Evolutionary conservation across 2,888 invertebrate species (phyloP).

Genomic region (Melitaea athalia): DNA sequence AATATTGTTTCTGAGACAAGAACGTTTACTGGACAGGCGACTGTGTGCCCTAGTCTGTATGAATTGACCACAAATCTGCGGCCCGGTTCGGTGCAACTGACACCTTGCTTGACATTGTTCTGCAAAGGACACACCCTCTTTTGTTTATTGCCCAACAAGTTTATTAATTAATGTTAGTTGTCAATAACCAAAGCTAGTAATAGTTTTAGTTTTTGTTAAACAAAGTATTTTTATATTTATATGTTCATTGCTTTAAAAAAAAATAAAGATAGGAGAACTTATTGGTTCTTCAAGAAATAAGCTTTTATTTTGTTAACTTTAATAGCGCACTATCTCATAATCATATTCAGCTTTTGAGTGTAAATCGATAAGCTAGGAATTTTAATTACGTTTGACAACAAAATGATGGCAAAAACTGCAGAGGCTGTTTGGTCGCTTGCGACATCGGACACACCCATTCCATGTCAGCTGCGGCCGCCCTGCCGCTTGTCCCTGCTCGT

Average conservation of each 20-base stretch:
- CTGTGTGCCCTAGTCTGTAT: conserved; percentile 50
- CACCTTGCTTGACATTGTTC: conserved; percentile 57
- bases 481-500: conserved; percentile 73
- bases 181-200: conserved; percentile 18
- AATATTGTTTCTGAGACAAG: conserved; percentile 41
- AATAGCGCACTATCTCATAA: not conserved
- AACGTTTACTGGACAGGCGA: conserved; percentile 49
- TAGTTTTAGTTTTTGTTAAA: not conserved
- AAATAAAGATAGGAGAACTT: not conserved
- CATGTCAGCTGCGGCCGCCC: conserved; percentile 69
- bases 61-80: conserved; percentile 77
- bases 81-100: conserved; percentile 60
- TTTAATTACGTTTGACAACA: conserved; percentile 39
- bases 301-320: conserved; percentile 2
- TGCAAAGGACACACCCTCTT: conserved; percentile 64
- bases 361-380: conserved; percentile 18
- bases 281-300: not conserved
- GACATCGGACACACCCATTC: conserved; percentile 73
- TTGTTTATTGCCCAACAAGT: conserved; percentile 68
- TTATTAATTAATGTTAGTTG: conserved; percentile 49
- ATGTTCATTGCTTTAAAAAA: not conserved
- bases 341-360: conserved; percentile 1
- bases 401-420: conserved; percentile 51
- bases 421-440: conserved; percentile 48
- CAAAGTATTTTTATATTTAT: not conserved